Evolutionary conservation across 2,888 invertebrate species (phyloP), one percentile per base, ranked within the genome.

Genomic region (Dione juno): DNA sequence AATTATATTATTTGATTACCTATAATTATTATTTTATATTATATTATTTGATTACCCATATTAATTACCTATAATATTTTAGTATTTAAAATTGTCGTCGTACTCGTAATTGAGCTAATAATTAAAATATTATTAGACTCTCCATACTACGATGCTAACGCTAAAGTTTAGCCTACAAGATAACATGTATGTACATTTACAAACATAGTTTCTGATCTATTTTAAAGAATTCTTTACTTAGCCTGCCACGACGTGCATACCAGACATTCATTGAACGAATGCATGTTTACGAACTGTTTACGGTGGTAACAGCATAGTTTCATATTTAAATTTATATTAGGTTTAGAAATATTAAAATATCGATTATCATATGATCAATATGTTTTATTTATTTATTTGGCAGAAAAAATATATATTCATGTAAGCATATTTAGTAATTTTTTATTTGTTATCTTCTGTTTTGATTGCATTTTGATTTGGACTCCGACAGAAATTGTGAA

Each of bases 141-240:
- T 37, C 16, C 16, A 19, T 6, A 35, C 37, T 37, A 37, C n/a
- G 48, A 16, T 48, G 45, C 9, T 48, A 16, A 16, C 48, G 48
- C 16, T 16, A 52, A 45, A 37, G 35, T 48, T 35, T 57, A 57
- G 14, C 35, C 37, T n/a, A 58, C 35, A 48, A 53, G 13, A 35
- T 35, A 28, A 45, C 35, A 35, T 54, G 54, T 35, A 54, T 3
- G 35, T 57, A 37, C 54, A 54, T n/a, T 54, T 54, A 35, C 37
- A 16, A 14, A 13, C 52, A 35, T 53, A 45, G 54, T 37, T 68
- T 21, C 65, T 66, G 54, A 50, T 71, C 73, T 73, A 73, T 73
- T 72, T 72, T 71, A 61, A 71, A 67, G 69, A 71, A 68, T 68
- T 66, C 68, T 71, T 72, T 66, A 68, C 67, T 68, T 68, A 73